Evolutionary conservation across 2,797 vertebrate genomes (phyloP), one percentile per base, ranked within the genome.

Genomic region (Mareca penelope): DNA sequence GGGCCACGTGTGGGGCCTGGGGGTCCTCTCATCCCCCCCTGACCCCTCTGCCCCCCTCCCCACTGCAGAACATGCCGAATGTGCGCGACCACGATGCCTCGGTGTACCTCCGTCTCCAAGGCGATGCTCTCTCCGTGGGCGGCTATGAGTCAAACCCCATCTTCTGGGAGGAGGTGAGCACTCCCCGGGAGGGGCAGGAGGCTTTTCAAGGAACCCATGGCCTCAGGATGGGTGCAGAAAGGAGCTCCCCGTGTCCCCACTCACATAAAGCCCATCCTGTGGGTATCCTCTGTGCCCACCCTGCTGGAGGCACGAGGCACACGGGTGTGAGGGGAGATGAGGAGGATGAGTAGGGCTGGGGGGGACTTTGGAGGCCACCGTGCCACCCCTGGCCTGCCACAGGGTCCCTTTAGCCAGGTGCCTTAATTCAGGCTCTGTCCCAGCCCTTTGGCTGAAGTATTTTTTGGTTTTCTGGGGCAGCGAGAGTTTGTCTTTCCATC

Each of bases 31-130:
- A 1, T 21, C 40, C 71, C 68, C 50, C 21, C 9, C 11, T 78
- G 75, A 73, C 44, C 53, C 8, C 46, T 31, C 1, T 0, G 22
- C 48, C 17, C 59, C 85, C 61, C 42, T 63, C n/a, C 35, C 15
- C 4, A 0, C 44, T 55, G 87, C 86, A 99, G 99, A 99, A 99
- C 97, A 99, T 99, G 99, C 99, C 99, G 5, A 99, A 99, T 2
- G 98, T 99, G 91, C 98, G 99, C 7, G 99, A 99, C 97, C 99
- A 99, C 0, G 99, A 99, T 7, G 98, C 99, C 70, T 99, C 99
- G 0, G 98, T 99, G 69, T 99, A 99, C 97, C 98, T 99, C 52
- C 99, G 99, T 93, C 99, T 99, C 95, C 99, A 99, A 97, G 99
- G 99, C 35, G 99, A 99, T 21, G 99, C 99, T 83, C 97, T 99